Evolutionary conservation across 2,888 invertebrate species (phyloP).

Genomic region (Julus scandinavius): DNA sequence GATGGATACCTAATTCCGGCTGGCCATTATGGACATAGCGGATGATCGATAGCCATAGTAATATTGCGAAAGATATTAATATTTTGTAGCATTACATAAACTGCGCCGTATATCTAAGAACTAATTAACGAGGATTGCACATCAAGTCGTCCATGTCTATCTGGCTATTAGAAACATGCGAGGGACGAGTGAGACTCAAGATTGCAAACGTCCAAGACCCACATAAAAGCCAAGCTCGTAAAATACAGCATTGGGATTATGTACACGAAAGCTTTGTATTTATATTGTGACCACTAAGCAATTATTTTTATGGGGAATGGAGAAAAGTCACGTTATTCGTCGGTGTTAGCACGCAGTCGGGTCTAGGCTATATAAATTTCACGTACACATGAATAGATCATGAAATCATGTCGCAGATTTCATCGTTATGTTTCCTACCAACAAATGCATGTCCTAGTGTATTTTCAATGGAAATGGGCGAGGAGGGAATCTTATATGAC

Average conservation of each 20-base stretch:
- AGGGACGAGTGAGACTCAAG: constrained; percentile 14
- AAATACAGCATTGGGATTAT: constrained; percentile 26
- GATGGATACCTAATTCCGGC: not conserved
- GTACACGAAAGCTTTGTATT: constrained; percentile 33
- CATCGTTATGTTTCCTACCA: not conserved
- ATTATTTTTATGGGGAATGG: constrained; percentile 48
- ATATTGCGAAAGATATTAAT: constrained; percentile 25
- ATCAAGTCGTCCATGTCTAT: constrained; percentile 6
- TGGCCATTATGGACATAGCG: not conserved
- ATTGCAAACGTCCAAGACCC: not conserved
- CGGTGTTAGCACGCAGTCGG: not conserved
- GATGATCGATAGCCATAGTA: constrained; percentile 1
- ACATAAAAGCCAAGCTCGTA: constrained; percentile 16
- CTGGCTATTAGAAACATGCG: constrained; percentile 20
- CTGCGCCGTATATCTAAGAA: constrained; percentile 17
- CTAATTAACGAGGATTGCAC: constrained; percentile 47
- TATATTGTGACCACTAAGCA: constrained; percentile 44
- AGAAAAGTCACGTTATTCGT: constrained; percentile 20
- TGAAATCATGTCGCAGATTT: constrained; percentile 15
- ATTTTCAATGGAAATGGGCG: not conserved
- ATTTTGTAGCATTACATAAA: constrained; percentile 44
- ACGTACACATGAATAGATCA: not conserved
- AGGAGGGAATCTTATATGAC: not conserved
- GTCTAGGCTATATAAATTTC: not conserved
- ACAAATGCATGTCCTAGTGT: not conserved